Percentiles rank a stretch among this genome's conserved stretches.
These are phyloP conservation scores for Danio rerio DNA, from an alignment of 2,113 vertebrate genomes.

Conservation along the genomic window DNA sequence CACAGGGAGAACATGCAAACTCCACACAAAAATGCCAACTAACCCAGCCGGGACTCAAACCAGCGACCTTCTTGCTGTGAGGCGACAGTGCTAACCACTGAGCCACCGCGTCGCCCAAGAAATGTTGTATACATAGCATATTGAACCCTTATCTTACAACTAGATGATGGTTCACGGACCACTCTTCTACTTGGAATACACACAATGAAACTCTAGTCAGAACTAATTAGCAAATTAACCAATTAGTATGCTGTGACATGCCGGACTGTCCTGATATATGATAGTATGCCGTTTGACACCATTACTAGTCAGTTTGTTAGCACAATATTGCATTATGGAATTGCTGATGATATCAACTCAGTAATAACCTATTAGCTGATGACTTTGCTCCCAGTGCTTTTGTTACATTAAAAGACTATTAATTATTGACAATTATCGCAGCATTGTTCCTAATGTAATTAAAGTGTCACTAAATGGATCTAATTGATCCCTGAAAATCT, in stretches of 20 bases:
- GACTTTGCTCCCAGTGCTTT: constrained; percentile 67
- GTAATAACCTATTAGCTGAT: constrained; percentile 68
- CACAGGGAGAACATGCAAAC: too few relatives aligned
- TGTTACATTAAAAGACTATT: constrained; percentile 68
- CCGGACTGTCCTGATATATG: constrained; percentile 8
- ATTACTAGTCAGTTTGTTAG: constrained; percentile 1
- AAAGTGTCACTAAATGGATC: constrained; percentile 72
- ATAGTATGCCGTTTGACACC: constrained; percentile 3
- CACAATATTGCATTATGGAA: background rate
- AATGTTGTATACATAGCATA: too few relatives aligned
- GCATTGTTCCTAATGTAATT: constrained; percentile 72
- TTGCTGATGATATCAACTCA: constrained; percentile 67
- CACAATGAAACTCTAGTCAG: background rate
- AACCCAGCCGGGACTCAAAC: too few relatives aligned
- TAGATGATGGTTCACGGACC: background rate
- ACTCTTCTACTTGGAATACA: background rate
- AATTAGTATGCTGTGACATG: background rate
- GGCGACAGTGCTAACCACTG: too few relatives aligned
- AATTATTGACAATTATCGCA: constrained; percentile 75
- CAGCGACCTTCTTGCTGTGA: too few relatives aligned
- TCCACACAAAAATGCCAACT: too few relatives aligned
- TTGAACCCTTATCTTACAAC: background rate
- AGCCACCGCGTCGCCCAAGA: too few relatives aligned
- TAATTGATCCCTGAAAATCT: constrained; percentile 72
- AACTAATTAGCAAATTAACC: background rate